Percentiles rank a stretch among this genome's conserved stretches.
These are phyloP conservation scores for Amiota minor DNA, from an alignment of 2,888 invertebrate species.

Conservation along the genomic window DNA sequence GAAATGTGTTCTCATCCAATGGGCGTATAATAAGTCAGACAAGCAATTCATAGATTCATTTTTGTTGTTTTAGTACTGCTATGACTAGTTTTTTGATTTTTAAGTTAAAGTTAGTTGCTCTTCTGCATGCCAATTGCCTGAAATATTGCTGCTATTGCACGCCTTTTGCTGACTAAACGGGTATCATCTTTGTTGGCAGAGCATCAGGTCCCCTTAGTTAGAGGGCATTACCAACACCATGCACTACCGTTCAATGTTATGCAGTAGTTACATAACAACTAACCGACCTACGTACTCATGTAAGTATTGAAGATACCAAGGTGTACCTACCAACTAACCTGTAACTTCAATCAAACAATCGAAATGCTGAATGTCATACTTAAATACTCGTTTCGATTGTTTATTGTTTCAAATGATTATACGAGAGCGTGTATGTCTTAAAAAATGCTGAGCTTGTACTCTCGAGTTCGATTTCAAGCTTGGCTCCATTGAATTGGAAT, in stretches of 20 bases:
- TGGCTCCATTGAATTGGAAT: slow-evolving; percentile 50
- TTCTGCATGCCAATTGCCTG: slow-evolving; percentile 12
- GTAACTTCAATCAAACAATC: no score
- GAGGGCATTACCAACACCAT: no score
- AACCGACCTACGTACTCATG: no score
- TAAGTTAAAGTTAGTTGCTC: not conserved
- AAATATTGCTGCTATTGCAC: slow-evolving; percentile 1
- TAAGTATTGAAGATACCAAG: no score
- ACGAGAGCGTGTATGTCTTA: slow-evolving; percentile 37
- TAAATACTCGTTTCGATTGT: slow-evolving; percentile 66
- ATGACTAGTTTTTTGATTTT: not conserved
- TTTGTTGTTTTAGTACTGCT: slow-evolving; percentile 12
- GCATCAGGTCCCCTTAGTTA: no score
- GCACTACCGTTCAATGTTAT: no score
- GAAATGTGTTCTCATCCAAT: slow-evolving; percentile 41
- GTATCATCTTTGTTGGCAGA: not conserved
- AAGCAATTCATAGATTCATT: slow-evolving; percentile 60
- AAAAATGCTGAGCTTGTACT: slow-evolving; percentile 46
- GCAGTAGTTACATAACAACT: no score
- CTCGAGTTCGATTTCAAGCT: slow-evolving; percentile 17
- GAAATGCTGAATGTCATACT: slow-evolving; percentile 32
- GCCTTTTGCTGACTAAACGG: slow-evolving; percentile 22
- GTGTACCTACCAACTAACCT: no score
- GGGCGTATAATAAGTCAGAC: slow-evolving; percentile 52
- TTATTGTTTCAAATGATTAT: slow-evolving; percentile 65